A percentile compares a stretch with the other conserved stretches of the same genome.
Conservation (phyloP, 37 sponge, comb jelly and placozoan genomes). For the Beroe forskalii region DNA sequence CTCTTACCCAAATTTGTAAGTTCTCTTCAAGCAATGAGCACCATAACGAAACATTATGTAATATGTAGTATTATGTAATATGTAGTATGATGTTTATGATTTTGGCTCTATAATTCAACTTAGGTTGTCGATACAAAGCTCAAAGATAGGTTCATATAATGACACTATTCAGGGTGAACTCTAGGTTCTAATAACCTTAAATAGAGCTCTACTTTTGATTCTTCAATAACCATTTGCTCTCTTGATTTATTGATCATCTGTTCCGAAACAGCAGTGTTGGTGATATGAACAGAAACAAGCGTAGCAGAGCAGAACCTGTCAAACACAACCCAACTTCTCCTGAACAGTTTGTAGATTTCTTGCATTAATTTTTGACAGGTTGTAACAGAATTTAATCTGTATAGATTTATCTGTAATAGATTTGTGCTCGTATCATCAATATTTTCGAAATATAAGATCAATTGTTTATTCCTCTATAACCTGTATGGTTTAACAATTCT, state of each 20-base stretch:
- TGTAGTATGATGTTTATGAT: not conserved
- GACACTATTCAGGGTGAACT: not conserved
- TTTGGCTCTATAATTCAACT: too few relatives aligned
- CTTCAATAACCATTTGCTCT: not conserved
- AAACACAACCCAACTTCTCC: not conserved
- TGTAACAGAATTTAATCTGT: too few relatives aligned
- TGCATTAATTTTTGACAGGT: too few relatives aligned
- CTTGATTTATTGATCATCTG: too few relatives aligned
- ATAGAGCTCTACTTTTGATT: not conserved
- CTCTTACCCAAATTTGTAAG: constrained; percentile 38
- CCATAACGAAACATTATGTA: not conserved
- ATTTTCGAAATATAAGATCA: too few relatives aligned
- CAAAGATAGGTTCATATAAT: not conserved
- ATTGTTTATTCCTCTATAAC: too few relatives aligned
- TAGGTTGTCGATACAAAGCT: too few relatives aligned
- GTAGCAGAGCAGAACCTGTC: not conserved
- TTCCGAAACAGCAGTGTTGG: not conserved
- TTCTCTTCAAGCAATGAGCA: not conserved
- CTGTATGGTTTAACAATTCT: too few relatives aligned
- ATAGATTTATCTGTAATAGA: too few relatives aligned
- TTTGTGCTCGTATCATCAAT: too few relatives aligned
- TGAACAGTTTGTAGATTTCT: not conserved
- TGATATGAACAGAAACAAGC: not conserved
- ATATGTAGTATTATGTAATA: not conserved
- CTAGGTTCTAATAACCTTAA: not conserved